phyloP scores from a whole-genome alignment of 2,888 invertebrate genomes.

The Keiferia lycopersicella region DNA sequence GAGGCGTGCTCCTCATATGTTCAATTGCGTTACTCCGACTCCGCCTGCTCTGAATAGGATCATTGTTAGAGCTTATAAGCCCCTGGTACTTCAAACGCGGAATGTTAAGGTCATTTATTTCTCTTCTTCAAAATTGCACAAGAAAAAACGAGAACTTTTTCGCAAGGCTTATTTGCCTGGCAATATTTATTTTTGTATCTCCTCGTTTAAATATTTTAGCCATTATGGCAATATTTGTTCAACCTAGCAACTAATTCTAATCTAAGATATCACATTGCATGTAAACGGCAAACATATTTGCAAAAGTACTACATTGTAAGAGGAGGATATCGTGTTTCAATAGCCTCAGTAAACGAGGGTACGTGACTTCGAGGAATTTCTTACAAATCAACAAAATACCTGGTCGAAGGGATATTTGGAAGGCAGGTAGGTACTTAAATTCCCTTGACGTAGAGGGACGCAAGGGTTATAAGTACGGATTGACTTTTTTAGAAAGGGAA shows the following conservation, averaged over 20 bases:
- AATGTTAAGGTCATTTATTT: conserved; percentile 7
- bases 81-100: conserved; percentile 19
- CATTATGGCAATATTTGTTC: too few species aligned
- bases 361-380: conserved; percentile 38
- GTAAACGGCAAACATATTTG: background rate
- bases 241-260: background rate
- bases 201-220: too few species aligned
- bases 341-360: conserved; percentile 20
- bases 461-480: conserved; percentile 24
- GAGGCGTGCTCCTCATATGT: conserved; percentile 30
- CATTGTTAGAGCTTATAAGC: conserved; percentile 40
- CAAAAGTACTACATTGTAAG: conserved; percentile 5
- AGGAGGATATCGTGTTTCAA: conserved; percentile 14
- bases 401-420: conserved; percentile 25
- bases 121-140: background rate
- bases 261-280: background rate
- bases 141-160: background rate
- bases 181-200: background rate
- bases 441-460: conserved; percentile 10
- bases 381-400: conserved; percentile 30
- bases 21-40: conserved; percentile 35
- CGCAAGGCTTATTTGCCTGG: background rate
- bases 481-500: conserved; percentile 17
- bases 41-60: conserved; percentile 51
- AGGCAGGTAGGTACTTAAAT: conserved; percentile 38